Evolutionary conservation across 2,888 invertebrate species (phyloP).

Genomic region (Epinotia demarniana): DNA sequence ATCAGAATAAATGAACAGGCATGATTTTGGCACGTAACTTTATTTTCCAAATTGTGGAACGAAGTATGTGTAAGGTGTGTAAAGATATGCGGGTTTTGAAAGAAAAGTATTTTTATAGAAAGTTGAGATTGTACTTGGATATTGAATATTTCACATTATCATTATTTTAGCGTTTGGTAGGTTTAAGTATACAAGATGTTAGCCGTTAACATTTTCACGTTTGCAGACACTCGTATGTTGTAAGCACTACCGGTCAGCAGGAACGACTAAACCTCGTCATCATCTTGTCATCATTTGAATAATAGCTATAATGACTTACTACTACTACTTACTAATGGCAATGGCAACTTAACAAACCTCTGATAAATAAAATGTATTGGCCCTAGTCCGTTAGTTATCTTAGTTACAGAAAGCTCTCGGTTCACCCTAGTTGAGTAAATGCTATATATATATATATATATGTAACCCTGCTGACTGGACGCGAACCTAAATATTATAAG

Average conservation of each 20-base stretch:
- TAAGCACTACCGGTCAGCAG: slow-evolving; percentile 31
- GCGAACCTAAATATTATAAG: slow-evolving; percentile 1
- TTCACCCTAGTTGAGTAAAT: neutral
- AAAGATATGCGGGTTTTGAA: slow-evolving; percentile 46
- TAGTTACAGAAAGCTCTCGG: neutral
- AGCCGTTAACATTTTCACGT: slow-evolving; percentile 11
- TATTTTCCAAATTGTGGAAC: slow-evolving; percentile 11
- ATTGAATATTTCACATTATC: slow-evolving; percentile 54
- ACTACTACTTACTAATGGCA: too few species aligned
- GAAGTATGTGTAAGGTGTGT: slow-evolving; percentile 21
- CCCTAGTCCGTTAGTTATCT: neutral
- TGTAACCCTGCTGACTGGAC: slow-evolving; percentile 24
- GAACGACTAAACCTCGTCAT: neutral
- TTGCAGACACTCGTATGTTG: slow-evolving; percentile 26
- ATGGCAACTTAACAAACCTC: too few species aligned
- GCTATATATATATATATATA: neutral
- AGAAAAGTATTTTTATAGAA: slow-evolving; percentile 65
- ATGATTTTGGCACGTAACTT: neutral
- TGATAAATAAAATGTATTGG: too few species aligned
- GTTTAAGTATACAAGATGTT: slow-evolving; percentile 29
- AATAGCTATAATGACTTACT: neutral
- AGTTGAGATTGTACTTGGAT: slow-evolving; percentile 55
- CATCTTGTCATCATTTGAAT: too few species aligned
- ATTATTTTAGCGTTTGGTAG: slow-evolving; percentile 48
- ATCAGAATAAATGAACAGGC: neutral